Evolutionary conservation across 30 jellyfish, hydroid and myxozoan species (phyloP).

Genomic region (Turritopsis rubra): DNA sequence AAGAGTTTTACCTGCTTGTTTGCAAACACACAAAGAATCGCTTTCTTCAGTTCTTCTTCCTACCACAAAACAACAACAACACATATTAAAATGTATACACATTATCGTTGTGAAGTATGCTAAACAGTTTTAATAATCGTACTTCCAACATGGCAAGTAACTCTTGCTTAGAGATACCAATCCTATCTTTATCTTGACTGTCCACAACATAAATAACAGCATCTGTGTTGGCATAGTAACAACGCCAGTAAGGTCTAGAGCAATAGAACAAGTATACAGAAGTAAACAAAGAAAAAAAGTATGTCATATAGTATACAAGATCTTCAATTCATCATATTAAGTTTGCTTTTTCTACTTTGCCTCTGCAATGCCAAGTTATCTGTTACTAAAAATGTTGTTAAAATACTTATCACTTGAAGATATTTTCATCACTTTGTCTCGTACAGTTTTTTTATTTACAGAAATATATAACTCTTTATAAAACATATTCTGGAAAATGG

Average conservation of each 20-base stretch:
- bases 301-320: too few species aligned
- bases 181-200: conserved; percentile 97
- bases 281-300: not conserved
- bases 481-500: too few species aligned
- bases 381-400: too few species aligned
- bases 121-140: conserved; percentile 1
- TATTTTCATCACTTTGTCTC: too few species aligned
- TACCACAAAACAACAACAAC: not conserved
- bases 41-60: conserved; percentile 93
- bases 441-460: too few species aligned
- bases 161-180: conserved; percentile 95
- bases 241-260: conserved; percentile 68
- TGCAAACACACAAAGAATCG: conserved; percentile 86
- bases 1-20: conserved; percentile 72
- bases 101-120: not conserved
- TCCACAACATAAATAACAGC: conserved; percentile 95
- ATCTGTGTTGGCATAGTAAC: conserved; percentile 97
- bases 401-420: too few species aligned
- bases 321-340: too few species aligned
- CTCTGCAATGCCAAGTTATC: too few species aligned
- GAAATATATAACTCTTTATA: too few species aligned
- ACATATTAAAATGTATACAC: not conserved
- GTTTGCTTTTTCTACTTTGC: too few species aligned
- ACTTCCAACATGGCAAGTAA: conserved; percentile 95
- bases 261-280: not conserved